A percentile compares a stretch with the other conserved stretches of the same genome.
phyloP scores from a whole-genome alignment of 2,888 invertebrate species.

The Deilephila porcellus region DNA sequence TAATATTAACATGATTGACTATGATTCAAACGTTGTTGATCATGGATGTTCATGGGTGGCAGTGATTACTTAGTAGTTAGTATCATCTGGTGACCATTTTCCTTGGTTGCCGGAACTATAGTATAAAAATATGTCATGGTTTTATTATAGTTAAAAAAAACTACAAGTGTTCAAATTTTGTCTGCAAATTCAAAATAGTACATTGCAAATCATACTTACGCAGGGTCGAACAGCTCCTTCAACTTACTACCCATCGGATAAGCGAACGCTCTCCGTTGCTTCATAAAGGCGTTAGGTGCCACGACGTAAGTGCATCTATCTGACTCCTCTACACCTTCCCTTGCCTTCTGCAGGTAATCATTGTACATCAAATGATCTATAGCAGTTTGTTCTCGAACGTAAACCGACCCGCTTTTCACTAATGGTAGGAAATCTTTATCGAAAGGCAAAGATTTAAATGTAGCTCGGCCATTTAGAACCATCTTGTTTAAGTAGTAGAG shows the following conservation, averaged over 20 bases:
- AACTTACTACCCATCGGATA: conserved; percentile 87
- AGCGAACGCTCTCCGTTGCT: conserved; percentile 88
- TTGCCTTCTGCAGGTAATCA: conserved; percentile 87
- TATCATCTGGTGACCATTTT: too few relatives aligned
- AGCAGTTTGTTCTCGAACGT: conserved; percentile 88
- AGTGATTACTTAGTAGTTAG: too few relatives aligned
- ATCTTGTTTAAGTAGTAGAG: conserved; percentile 72
- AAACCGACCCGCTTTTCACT: conserved; percentile 68
- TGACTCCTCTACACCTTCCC: conserved; percentile 83
- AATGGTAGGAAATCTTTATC: conserved; percentile 62
- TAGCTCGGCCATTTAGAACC: conserved; percentile 69
- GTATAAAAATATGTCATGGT: too few relatives aligned
- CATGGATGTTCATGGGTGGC: too few relatives aligned
- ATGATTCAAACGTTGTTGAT: too few relatives aligned
- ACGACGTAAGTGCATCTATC: conserved; percentile 91
- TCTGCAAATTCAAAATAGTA: background rate
- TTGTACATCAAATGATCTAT: conserved; percentile 88
- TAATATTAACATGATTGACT: too few relatives aligned
- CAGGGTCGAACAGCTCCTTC: conserved; percentile 86
- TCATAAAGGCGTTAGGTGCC: conserved; percentile 88
- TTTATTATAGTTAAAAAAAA: too few relatives aligned
- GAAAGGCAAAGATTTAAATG: conserved; percentile 61
- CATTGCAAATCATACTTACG: conserved; percentile 81
- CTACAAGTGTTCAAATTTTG: background rate
- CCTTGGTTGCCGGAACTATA: too few relatives aligned